Conservation (phyloP, 2,888 invertebrate genomes). For the Chaetogeoica ovagalla region DNA sequence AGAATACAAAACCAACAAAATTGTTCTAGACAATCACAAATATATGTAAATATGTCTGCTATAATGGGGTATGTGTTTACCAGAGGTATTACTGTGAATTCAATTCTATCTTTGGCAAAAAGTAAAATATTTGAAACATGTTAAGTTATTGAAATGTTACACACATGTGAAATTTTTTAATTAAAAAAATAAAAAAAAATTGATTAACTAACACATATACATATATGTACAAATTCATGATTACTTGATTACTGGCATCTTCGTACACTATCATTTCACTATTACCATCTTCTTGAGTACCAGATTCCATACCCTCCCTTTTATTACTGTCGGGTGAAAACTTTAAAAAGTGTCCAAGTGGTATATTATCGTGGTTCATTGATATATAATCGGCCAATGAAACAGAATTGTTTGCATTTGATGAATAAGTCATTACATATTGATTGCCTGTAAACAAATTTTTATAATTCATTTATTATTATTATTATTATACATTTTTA, state of each 20-base stretch:
- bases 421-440: slow-evolving; percentile 49
- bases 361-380: slow-evolving; percentile 56
- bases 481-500: too few relatives aligned
- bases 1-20: too few relatives aligned
- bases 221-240: slow-evolving; percentile 57
- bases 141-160: too few relatives aligned
- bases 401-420: slow-evolving; percentile 42
- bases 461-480: background rate
- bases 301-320: slow-evolving; percentile 58
- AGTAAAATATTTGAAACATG: too few relatives aligned
- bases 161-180: too few relatives aligned
- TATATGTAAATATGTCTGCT: too few relatives aligned
- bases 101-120: too few relatives aligned
- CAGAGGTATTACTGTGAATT: too few relatives aligned
- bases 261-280: slow-evolving; percentile 38
- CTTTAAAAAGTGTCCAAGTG: slow-evolving; percentile 68
- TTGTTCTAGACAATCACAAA: too few relatives aligned
- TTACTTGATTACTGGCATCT: slow-evolving; percentile 43
- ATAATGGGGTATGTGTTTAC: too few relatives aligned
- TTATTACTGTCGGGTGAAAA: slow-evolving; percentile 67
- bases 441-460: slow-evolving; percentile 34
- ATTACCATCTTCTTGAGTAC: slow-evolving; percentile 41
- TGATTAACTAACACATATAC: slow-evolving; percentile 53
- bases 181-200: too few relatives aligned
- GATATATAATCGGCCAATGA: slow-evolving; percentile 50